Evolutionary conservation across 2,888 invertebrate genomes (phyloP).

Genomic region (Orchesellides sinensis): DNA sequence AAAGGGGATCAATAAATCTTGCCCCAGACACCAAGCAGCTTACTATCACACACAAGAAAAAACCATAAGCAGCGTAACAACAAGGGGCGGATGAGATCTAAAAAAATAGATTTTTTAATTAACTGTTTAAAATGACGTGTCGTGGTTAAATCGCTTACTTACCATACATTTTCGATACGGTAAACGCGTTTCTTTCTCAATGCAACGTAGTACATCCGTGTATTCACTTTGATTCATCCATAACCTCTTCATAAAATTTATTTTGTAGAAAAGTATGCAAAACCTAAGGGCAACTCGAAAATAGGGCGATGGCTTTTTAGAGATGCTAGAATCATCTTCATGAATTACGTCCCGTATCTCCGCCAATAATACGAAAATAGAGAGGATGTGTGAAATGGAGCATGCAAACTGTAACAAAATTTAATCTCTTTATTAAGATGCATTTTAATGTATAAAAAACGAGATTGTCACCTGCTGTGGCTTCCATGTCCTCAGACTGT

Average conservation of each 20-base stretch:
- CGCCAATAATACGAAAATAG: background rate
- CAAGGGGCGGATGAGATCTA: background rate
- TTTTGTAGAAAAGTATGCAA: slow-evolving; percentile 24
- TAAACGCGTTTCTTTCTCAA: background rate
- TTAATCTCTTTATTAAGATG: too few relatives aligned
- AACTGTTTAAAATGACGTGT: background rate
- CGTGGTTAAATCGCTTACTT: too few relatives aligned
- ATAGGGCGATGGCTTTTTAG: slow-evolving; percentile 9
- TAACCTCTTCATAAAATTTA: slow-evolving; percentile 27
- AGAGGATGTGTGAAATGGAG: background rate
- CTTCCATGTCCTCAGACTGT: background rate
- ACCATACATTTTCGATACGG: background rate
- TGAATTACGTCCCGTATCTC: background rate
- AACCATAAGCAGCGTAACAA: background rate
- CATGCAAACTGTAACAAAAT: too few relatives aligned
- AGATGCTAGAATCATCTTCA: too few relatives aligned
- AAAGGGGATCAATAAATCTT: too few relatives aligned
- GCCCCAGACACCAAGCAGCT: too few relatives aligned
- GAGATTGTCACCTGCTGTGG: too few relatives aligned
- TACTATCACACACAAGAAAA: background rate
- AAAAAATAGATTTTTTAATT: background rate
- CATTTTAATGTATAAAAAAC: too few relatives aligned
- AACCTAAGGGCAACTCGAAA: slow-evolving; percentile 14
- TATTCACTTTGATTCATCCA: slow-evolving; percentile 35
- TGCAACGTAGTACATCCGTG: background rate